A percentile compares a stretch with the other conserved stretches of the same genome.
Conservation (phyloP, 2,113 vertebrate species). For the Myrmecobius fasciatus region DNA sequence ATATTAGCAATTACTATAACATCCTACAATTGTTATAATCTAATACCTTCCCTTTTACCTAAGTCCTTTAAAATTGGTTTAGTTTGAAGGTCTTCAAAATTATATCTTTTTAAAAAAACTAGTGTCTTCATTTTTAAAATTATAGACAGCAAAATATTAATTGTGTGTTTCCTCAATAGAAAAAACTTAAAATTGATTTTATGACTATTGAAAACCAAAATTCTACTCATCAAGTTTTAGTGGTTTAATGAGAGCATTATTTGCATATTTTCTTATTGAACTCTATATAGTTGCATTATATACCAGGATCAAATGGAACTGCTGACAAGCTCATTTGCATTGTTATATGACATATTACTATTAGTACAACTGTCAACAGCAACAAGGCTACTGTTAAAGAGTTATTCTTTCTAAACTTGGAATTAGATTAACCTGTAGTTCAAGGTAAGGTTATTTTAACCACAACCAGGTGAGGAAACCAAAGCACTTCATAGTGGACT, state of each 20-base stretch:
- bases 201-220: slow-evolving; percentile 13
- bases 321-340: neutral
- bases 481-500: slow-evolving; percentile 34
- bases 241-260: slow-evolving; percentile 7
- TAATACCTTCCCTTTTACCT: neutral
- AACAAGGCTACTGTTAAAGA: neutral
- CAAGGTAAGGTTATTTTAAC: slow-evolving; percentile 44
- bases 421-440: slow-evolving; percentile 32
- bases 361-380: neutral
- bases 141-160: neutral
- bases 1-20: neutral
- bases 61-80: slow-evolving; percentile 23
- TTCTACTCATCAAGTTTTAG: slow-evolving; percentile 20
- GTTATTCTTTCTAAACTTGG: neutral
- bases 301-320: slow-evolving; percentile 18
- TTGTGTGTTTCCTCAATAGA: slow-evolving; percentile 5
- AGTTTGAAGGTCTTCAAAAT: slow-evolving; percentile 32
- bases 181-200: slow-evolving; percentile 16
- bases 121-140: slow-evolving; percentile 30
- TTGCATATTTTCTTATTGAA: neutral
- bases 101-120: slow-evolving; percentile 6
- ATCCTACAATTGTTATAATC: neutral
- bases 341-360: neutral
- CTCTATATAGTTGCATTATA: neutral
- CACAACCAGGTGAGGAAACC: slow-evolving; percentile 27